Percentiles rank a stretch among this genome's conserved stretches.
Conservation (phyloP, 2,797 vertebrate species). For the Melanotaenia nigrans region DNA sequence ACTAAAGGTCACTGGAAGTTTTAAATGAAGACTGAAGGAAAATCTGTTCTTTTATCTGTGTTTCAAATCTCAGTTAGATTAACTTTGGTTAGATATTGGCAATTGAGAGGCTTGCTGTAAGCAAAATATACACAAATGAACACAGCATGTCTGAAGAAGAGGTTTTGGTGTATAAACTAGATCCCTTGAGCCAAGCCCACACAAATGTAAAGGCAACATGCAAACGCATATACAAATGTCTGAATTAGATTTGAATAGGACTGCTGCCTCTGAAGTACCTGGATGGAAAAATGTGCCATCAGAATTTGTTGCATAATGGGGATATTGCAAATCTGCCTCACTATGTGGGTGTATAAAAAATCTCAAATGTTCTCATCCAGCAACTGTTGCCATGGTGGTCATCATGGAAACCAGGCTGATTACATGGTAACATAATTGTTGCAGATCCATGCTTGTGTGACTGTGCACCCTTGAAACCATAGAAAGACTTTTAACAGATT, state of each 20-base stretch:
- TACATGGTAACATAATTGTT: constrained; percentile 49
- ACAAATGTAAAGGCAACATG: constrained; percentile 16
- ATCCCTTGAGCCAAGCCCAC: constrained; percentile 12
- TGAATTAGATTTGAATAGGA: constrained; percentile 13
- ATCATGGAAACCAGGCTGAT: constrained; percentile 52
- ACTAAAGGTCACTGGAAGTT: not conserved
- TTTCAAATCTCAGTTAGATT: not conserved
- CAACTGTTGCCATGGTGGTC: constrained; percentile 70
- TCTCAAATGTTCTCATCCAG: constrained; percentile 44
- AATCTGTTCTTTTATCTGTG: too few relatives aligned
- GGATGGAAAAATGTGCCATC: not conserved
- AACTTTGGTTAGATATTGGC: not conserved
- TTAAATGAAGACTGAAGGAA: not conserved
- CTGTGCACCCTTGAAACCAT: constrained; percentile 1
- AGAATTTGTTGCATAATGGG: constrained; percentile 35
- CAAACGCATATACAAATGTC: constrained; percentile 25
- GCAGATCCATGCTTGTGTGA: constrained; percentile 42
- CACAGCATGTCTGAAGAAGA: not conserved
- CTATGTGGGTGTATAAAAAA: constrained; percentile 65
- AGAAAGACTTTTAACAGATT: constrained; percentile 4
- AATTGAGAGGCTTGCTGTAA: not conserved
- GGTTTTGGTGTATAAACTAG: constrained; percentile 4
- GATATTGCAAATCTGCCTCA: constrained; percentile 22
- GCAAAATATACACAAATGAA: not conserved
- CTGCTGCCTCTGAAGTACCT: constrained; percentile 20